Evolutionary conservation across 2,113 vertebrate genomes (phyloP).

Genomic region (Herpailurus yagouaroundi): DNA sequence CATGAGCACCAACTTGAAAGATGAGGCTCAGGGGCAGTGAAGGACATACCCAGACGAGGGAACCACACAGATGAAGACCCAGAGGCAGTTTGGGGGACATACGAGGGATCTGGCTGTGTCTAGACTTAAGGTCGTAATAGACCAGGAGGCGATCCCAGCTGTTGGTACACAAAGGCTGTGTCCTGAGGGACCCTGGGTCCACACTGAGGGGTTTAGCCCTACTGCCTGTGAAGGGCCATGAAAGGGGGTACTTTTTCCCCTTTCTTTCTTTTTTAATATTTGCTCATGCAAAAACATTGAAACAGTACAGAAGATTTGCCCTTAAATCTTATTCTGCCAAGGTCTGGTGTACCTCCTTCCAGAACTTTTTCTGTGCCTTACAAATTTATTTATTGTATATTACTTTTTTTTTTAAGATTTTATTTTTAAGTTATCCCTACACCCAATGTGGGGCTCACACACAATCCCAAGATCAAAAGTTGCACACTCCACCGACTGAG

Average conservation of each 20-base stretch:
- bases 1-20: neutral
- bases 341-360: neutral
- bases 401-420: neutral
- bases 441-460: neutral
- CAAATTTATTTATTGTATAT: neutral
- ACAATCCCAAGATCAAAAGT: neutral
- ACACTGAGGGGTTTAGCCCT: neutral
- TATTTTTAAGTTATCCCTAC: neutral
- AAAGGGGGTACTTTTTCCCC: neutral
- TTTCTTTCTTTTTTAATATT: neutral
- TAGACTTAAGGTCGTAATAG: neutral
- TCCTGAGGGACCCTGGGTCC: neutral
- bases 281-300: neutral
- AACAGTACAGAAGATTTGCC: neutral
- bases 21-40: neutral
- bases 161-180: neutral
- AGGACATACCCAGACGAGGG: neutral
- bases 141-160: neutral
- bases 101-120: neutral
- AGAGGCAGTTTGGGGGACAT: neutral
- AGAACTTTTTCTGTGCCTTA: neutral
- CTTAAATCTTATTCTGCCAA: neutral
- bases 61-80: neutral
- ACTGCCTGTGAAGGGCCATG: neutral
- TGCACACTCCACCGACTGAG: neutral